phyloP scores from a whole-genome alignment of 2,888 invertebrate species.

The Stenolophus ochropezus region DNA sequence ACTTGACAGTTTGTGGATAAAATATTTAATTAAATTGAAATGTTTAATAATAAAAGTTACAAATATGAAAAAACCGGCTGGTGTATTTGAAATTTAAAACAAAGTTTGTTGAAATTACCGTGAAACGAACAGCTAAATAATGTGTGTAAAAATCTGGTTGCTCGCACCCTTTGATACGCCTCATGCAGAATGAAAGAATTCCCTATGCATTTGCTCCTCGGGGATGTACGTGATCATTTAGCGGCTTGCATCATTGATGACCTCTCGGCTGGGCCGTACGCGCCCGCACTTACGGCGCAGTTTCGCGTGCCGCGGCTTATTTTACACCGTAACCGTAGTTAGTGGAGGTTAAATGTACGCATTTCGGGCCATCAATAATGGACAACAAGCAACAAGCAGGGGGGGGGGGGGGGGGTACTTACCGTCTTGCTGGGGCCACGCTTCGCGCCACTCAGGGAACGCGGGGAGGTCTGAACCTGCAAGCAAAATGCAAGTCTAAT shows the following conservation, averaged over 20 bases:
- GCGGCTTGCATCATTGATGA: constrained; percentile 68
- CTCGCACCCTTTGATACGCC: background rate
- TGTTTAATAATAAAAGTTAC: too few species aligned
- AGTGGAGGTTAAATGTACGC: constrained; percentile 65
- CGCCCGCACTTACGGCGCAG: background rate
- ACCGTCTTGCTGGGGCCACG: constrained; percentile 74
- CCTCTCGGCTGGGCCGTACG: constrained; percentile 22
- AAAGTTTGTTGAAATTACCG: too few species aligned
- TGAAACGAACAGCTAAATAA: background rate
- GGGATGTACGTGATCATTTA: constrained; percentile 68
- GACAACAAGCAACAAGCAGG: constrained; percentile 60
- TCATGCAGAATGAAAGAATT: constrained; percentile 53
- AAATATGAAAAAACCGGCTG: too few species aligned
- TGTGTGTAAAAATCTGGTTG: background rate
- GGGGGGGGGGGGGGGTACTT: constrained; percentile 65
- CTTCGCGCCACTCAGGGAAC: constrained; percentile 73
- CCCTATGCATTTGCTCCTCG: constrained; percentile 55
- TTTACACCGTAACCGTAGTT: constrained; percentile 57
- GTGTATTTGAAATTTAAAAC: too few species aligned
- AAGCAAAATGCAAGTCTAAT: background rate
- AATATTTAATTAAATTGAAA: too few species aligned
- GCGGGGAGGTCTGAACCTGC: constrained; percentile 58
- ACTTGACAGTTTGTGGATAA: too few species aligned
- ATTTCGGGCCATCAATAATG: constrained; percentile 71
- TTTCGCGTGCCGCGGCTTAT: constrained; percentile 50